Conservation (phyloP, 2,888 invertebrate genomes). For the Autographa gamma region DNA sequence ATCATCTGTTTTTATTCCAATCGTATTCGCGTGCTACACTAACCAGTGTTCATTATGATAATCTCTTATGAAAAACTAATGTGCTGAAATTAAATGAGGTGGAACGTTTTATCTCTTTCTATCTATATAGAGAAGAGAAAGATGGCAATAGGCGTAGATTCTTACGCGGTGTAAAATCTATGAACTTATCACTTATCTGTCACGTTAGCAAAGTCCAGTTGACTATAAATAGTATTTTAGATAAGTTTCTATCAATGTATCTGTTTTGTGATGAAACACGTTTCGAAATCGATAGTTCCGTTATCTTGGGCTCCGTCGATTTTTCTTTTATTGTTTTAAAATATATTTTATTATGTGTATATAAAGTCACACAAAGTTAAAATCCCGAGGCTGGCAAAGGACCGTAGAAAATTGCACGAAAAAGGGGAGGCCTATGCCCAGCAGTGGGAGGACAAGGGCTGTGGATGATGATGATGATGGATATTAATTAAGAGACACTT, state of each 20-base stretch:
- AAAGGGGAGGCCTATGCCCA: too few species aligned
- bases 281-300: background rate
- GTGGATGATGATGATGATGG: too few species aligned
- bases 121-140: background rate
- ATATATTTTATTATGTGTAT: too few species aligned
- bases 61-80: background rate
- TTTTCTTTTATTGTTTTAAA: too few species aligned
- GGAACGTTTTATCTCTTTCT: conserved; percentile 4
- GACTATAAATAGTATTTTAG: background rate
- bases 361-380: too few species aligned
- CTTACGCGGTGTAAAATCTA: background rate
- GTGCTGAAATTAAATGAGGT: conserved; percentile 1
- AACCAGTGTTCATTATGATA: background rate
- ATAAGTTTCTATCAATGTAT: background rate
- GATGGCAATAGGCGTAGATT: background rate
- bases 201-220: conserved; percentile 1
- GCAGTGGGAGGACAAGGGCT: too few species aligned
- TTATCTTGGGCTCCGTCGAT: background rate
- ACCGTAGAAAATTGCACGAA: too few species aligned
- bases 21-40: background rate
- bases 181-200: background rate
- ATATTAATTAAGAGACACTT: too few species aligned
- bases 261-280: background rate
- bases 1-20: conserved; percentile 1
- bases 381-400: too few species aligned